Conservation (phyloP, 2,113 vertebrate genomes). For the Poecilia latipinna region DNA sequence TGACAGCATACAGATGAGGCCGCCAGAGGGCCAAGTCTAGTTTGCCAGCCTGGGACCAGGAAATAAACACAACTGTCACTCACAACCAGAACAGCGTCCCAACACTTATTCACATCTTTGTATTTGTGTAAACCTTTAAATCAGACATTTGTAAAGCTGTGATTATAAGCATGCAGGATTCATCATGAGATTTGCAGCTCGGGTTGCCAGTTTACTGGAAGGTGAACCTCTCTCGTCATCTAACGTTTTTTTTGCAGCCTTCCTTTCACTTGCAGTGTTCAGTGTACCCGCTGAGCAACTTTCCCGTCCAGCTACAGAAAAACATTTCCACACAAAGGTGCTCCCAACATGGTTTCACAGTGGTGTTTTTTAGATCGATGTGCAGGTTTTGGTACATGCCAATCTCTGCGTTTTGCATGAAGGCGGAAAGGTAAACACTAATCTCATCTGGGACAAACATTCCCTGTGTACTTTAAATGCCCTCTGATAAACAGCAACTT, state of each 20-base stretch:
- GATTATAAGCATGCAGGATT: neutral
- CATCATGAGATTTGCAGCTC: neutral
- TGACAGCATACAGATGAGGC: slow-evolving; percentile 8
- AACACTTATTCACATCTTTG: neutral
- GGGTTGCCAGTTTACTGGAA: neutral
- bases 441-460: too few relatives aligned
- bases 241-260: neutral
- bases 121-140: neutral
- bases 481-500: neutral
- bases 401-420: too few relatives aligned
- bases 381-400: too few relatives aligned
- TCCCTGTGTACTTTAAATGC: neutral
- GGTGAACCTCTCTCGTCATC: neutral
- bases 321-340: neutral
- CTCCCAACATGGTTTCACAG: too few relatives aligned
- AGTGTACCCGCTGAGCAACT: too few relatives aligned
- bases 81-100: neutral
- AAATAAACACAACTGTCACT: slow-evolving; percentile 30
- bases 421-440: too few relatives aligned
- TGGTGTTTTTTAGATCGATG: neutral
- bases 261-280: neutral
- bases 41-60: slow-evolving; percentile 16
- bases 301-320: neutral
- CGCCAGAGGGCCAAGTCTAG: slow-evolving; percentile 11
- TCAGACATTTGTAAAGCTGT: neutral